Conservation (phyloP, 2,888 invertebrate genomes). For the Rhagonycha lutea region DNA sequence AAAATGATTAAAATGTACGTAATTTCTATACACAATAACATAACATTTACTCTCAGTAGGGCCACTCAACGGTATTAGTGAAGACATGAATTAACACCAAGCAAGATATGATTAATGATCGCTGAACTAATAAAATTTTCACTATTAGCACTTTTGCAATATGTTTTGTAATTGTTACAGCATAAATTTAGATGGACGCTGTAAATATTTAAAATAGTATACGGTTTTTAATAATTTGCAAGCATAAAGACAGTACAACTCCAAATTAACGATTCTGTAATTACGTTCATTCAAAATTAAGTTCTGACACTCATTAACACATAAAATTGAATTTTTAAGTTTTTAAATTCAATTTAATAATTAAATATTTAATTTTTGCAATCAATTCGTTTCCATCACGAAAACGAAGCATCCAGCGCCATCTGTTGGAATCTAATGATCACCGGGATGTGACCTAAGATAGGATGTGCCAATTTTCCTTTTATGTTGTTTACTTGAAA, state of each 20-base stretch:
- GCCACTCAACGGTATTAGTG: conserved; percentile 38
- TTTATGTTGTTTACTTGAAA: neutral
- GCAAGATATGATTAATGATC: conserved; percentile 49
- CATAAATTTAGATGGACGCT: neutral
- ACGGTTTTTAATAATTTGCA: neutral
- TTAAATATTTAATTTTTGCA: neutral
- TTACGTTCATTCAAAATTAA: neutral
- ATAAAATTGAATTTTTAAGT: neutral
- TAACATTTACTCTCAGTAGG: conserved; percentile 38
- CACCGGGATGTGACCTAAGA: neutral
- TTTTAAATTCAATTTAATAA: neutral
- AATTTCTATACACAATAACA: conserved; percentile 29
- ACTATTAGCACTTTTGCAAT: conserved; percentile 16
- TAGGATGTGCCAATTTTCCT: neutral
- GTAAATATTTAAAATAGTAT: neutral
- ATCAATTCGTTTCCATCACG: neutral
- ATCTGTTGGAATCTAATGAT: neutral
- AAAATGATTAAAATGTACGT: conserved; percentile 6
- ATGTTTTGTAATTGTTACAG: conserved; percentile 8
- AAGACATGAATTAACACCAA: conserved; percentile 47
- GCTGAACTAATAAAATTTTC: conserved; percentile 38
- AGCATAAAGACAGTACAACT: neutral
- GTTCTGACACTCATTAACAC: neutral
- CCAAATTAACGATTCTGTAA: neutral
- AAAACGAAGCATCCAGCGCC: neutral